phyloP scores from a whole-genome alignment of 2,113 vertebrate genomes.

The Abramis brama region DNA sequence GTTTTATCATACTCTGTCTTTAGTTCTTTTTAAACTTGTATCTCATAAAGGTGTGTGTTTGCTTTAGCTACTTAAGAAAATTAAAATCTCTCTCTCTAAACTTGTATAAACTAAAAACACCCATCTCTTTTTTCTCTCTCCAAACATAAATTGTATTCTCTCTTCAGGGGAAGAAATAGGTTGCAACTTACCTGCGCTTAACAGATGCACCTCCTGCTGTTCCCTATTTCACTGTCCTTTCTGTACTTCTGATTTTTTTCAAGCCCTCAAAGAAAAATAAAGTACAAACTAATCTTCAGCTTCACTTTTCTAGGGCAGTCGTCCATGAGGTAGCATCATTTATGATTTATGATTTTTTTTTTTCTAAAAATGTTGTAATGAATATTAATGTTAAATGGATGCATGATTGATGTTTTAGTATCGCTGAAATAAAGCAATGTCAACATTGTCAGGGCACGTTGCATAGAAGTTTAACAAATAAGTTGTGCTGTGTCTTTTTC shows the following conservation, averaged over 20 bases:
- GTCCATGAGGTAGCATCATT: background rate
- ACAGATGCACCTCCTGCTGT: background rate
- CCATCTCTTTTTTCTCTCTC: no score
- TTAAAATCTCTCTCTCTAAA: no score
- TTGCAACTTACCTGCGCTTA: background rate
- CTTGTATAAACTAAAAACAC: no score
- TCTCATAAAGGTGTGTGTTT: no score
- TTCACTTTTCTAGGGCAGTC: conserved; percentile 10
- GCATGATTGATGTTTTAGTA: no score
- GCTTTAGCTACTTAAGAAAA: no score
- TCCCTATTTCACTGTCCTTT: background rate
- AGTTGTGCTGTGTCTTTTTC: no score
- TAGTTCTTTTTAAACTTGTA: no score
- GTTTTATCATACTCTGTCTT: no score
- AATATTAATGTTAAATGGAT: background rate
- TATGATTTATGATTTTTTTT: background rate
- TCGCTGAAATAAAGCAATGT: no score
- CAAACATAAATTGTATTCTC: background rate
- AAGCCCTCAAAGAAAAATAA: conserved; percentile 2
- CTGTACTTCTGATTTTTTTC: background rate
- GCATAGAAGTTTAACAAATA: no score
- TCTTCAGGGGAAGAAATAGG: background rate
- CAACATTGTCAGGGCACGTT: no score
- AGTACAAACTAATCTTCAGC: background rate
- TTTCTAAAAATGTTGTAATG: background rate